Evolutionary conservation across 1,140 invertebrate species (phyloP), one percentile per base, ranked within the genome.

Genomic region (Caenorhabditis briggsae): DNA sequence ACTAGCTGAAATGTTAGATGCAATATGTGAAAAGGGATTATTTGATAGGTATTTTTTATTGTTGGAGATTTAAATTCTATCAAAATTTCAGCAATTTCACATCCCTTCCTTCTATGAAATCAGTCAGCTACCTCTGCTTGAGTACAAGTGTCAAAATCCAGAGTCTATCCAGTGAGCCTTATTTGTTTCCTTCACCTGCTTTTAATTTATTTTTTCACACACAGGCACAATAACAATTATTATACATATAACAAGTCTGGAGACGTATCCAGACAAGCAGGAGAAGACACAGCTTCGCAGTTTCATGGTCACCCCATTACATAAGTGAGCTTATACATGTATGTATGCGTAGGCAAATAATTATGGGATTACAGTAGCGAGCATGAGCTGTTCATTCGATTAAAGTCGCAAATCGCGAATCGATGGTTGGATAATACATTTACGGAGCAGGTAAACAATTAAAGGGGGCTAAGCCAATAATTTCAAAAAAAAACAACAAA

Each of bases 371-470:
- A 78, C 70, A 78, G 70, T n/a, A 50, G 46, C 23, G 70, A 78
- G 46, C 70, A 78, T 50, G 70, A 78, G 46, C 46, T 78, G 5
- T 78, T 78, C n/a, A 78, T 78, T 46, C 70, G 70, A 12, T 20
- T 78, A 12, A 78, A 78, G 46, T 78, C 70, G 12, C 70, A 78
- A 50, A 18, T 78, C 2, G 70, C 70, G 11, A 78, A 50, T 53
- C 70, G 70, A 23, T 78, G 70, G 70, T 41, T 78, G 70, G 70
- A 78, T 41, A 78, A 78, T 78, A 78, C 70, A 18, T 78, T 78
- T n/a, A 78, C 70, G 14, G 70, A 78, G 23, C 70, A 78, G 70
- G 70, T 78, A 78, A 78, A 25, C 18, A 41, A 78, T 23, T 18
- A 64, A 33, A 33, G 1, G 1, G 33, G 33, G 3, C 33, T 33